Base-by-base conservation (phyloP, 2,797 vertebrate species). In the Ictinia mississippiensis region DNA sequence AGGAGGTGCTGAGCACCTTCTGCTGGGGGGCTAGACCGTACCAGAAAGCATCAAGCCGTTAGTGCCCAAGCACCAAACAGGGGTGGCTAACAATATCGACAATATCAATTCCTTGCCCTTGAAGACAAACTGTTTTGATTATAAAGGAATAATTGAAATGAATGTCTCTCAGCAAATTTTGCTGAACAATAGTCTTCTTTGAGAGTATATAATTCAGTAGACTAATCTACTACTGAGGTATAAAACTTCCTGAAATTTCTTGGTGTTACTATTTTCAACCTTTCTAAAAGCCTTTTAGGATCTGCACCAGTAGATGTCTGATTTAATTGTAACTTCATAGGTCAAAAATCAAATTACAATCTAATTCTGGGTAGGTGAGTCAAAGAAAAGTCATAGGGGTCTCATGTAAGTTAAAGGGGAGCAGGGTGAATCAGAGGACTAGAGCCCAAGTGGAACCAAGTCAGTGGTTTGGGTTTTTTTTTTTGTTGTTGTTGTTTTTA, bases 21-120 rank as follows among this genome's bases (percentile, higher is more conserved):
- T 17, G 4, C 8, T 0, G 0, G 11, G 16, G 9, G 6, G 12
- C 8, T 9, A 21, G 35, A 15, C 31, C 1, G 0, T 3, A 38
- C 15, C 22, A n/a, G 18, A 17, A 73, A n/a, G 20, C 25, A 31
- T n/a, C 33, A 23, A 50, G 42, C 37, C 13, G 11, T 37, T 25
- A 37, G 5, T 42, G 40, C 19, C 25, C 3, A 1, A 70, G 38
- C 21, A 58, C 18, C 45, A 21, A 31, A 52, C 17, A 17, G 20
- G n/a, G 42, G 42, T 23, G 18, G 28, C 50, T 35, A 21, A 70
- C 20, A 12, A 4, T 15, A 75, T 15, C 1, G 10, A 42, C 38
- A 11, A 5, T 4, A 83, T 55, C 2, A 12, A 61, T 66, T 38
- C 72, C 47, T 83, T 42, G 66, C 59, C 52, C 40, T 59, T 12